Base-by-base conservation (phyloP, 2,113 vertebrate genomes). In the Muntiacus muntjak region DNA sequence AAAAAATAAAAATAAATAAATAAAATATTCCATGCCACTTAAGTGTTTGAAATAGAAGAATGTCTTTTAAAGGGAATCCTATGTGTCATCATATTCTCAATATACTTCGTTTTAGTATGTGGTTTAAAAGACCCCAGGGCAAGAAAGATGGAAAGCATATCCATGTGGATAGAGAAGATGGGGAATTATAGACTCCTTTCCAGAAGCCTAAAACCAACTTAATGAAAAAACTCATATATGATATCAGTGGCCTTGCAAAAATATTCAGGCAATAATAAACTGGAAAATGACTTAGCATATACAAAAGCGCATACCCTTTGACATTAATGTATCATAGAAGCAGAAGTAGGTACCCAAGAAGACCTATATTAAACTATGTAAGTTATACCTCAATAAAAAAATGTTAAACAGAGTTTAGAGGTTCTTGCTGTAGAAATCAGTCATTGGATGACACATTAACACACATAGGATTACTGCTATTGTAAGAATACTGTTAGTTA, bases 101-200 rank as follows among this genome's bases (percentile, higher is more conserved):
- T 94, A 96, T 45, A 43, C 45, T 97, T 97, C 28, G 55, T 83
- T 96, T 94, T 97, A 85, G 13, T 40, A 54, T 95, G 47, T 87
- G 17, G 43, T 96, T 81, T 90, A 50, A 58, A 96, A 87, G 30
- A 57, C 74, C 13, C 40, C 30, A 85, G 26, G 55, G 13, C n/a
- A 57, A 57, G 21, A 94, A 97, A 95, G 50, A 57, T 23, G 76
- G 76, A 47, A 96, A 90, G 26, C 50, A 55, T 26, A 62, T 50
- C 33, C 33, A 23, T 55, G 11, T 79, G 58, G 47, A 62, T 14
- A 83, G 33, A 81, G n/a, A 25, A 94, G 14, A 25, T 14, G 26
- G 52, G 86, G 89, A 90, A 85, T 92, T 81, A 54, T 7, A 92
- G 33, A 2, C 21, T 92, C 36, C 88, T 91, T 93, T 54, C 96